Percentiles rank a stretch among this genome's conserved stretches.
These are phyloP conservation scores for Carapus acus DNA, from an alignment of 2,797 vertebrate genomes.

Conservation along the genomic window DNA sequence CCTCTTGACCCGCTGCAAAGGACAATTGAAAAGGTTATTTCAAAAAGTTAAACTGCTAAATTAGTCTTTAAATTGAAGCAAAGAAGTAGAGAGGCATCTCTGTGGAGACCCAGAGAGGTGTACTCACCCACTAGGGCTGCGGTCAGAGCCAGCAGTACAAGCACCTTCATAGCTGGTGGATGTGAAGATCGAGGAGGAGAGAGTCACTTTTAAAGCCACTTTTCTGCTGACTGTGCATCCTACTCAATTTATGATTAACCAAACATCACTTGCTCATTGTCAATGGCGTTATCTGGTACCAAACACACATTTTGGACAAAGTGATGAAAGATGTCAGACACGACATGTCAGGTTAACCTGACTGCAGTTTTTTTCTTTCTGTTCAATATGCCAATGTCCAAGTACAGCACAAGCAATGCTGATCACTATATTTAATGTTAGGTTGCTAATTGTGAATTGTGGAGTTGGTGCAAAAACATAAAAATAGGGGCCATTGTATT, in stretches of 20 bases:
- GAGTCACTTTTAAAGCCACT: conserved; percentile 47
- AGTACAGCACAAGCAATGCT: too few species aligned
- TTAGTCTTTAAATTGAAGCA: background rate
- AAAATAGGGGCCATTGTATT: too few species aligned
- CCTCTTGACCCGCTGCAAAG: conserved; percentile 57
- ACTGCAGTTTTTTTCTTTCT: conserved; percentile 12
- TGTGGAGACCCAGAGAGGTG: background rate
- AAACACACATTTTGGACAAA: conserved; percentile 23
- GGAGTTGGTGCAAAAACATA: too few species aligned
- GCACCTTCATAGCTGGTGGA: conserved; percentile 61
- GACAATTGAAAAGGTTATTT: too few species aligned
- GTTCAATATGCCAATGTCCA: conserved; percentile 3
- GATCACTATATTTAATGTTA: too few species aligned
- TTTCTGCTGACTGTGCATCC: conserved; percentile 20
- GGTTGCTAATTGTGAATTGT: too few species aligned
- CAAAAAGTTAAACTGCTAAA: background rate
- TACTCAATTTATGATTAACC: conserved; percentile 54
- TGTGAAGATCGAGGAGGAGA: conserved; percentile 12
- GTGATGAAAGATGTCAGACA: conserved; percentile 31
- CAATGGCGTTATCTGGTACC: conserved; percentile 42
- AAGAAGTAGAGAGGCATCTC: too few species aligned
- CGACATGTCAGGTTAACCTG: conserved; percentile 43
- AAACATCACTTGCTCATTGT: conserved; percentile 21
- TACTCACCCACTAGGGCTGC: conserved; percentile 65
- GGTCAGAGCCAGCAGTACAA: conserved; percentile 61